These are phyloP conservation scores for Corythornis vintsioides DNA, from an alignment of 2,113 vertebrate species.

Conservation along the genomic window DNA sequence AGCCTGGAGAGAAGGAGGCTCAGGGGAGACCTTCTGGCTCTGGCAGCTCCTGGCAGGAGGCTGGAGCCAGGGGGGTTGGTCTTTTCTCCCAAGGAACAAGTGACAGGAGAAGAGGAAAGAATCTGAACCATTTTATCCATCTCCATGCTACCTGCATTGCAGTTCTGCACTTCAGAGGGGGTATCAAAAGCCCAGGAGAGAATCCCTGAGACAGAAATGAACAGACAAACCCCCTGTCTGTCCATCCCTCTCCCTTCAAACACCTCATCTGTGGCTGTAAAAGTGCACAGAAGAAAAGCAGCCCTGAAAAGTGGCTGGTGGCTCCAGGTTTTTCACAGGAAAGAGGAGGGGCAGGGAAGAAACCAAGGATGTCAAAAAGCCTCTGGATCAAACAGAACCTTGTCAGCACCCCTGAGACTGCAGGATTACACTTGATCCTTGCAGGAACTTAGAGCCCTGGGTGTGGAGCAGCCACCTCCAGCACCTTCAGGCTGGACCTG, in stretches of 20 bases:
- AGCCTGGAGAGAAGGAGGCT: too few species aligned
- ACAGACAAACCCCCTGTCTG: not conserved
- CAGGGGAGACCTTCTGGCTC: too few species aligned
- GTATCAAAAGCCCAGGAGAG: not conserved
- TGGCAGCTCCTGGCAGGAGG: too few species aligned
- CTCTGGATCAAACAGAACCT: not conserved
- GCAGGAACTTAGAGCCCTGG: not conserved
- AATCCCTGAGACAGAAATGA: not conserved
- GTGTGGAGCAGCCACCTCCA: not conserved
- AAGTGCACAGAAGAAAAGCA: not conserved
- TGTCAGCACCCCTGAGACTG: accelerated
- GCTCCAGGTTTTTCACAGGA: not conserved
- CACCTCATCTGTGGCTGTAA: not conserved
- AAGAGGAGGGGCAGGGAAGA: not conserved
- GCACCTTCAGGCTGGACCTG: not conserved
- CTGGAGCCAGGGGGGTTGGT: too few species aligned
- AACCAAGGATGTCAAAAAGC: not conserved
- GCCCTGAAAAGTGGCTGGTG: not conserved
- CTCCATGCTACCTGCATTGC: not conserved
- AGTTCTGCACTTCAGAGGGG: not conserved
- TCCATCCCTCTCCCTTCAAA: not conserved
- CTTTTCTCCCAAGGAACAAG: too few species aligned
- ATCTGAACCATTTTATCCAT: too few species aligned
- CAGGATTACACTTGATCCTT: not conserved
- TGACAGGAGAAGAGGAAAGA: too few species aligned